Evolutionary conservation across 2,888 invertebrate genomes (phyloP).

Genomic region (Crossocerus cetratus): DNA sequence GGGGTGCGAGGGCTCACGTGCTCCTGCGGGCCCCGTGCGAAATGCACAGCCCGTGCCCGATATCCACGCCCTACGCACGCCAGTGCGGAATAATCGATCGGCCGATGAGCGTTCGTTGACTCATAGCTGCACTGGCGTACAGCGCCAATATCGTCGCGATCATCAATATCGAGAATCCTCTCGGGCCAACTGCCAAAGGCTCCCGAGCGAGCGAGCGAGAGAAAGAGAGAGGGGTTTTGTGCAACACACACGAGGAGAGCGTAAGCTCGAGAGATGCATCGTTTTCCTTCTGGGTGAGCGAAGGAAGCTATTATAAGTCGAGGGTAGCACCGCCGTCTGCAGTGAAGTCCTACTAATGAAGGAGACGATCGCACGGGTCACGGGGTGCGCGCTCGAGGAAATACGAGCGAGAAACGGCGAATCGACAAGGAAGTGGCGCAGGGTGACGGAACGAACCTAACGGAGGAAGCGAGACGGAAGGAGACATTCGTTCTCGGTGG

Average conservation of each 20-base stretch:
- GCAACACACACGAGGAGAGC: no score
- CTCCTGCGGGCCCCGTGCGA: not conserved
- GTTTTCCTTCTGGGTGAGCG: not conserved
- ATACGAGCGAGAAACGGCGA: not conserved
- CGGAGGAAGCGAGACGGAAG: slow-evolving; percentile 4
- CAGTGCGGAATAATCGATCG: slow-evolving; percentile 32
- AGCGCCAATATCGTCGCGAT: not conserved
- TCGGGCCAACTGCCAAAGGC: not conserved
- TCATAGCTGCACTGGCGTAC: slow-evolving; percentile 28
- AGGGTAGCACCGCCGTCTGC: not conserved
- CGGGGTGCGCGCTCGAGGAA: not conserved
- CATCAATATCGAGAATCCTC: not conserved
- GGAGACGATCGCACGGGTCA: not conserved
- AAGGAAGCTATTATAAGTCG: not conserved
- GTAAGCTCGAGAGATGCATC: not conserved
- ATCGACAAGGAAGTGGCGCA: not conserved
- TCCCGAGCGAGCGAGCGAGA: not conserved
- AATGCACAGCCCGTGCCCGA: not conserved
- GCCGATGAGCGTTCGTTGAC: slow-evolving; percentile 38
- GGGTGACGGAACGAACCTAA: no score
- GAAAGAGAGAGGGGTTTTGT: no score
- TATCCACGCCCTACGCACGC: not conserved
- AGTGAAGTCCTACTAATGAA: not conserved
- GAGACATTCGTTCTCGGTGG: slow-evolving; percentile 7
- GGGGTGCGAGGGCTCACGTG: not conserved